Evolutionary conservation across 2,797 vertebrate genomes (phyloP), one percentile per base, ranked within the genome.

Genomic region (Brachymystax lenok): DNA sequence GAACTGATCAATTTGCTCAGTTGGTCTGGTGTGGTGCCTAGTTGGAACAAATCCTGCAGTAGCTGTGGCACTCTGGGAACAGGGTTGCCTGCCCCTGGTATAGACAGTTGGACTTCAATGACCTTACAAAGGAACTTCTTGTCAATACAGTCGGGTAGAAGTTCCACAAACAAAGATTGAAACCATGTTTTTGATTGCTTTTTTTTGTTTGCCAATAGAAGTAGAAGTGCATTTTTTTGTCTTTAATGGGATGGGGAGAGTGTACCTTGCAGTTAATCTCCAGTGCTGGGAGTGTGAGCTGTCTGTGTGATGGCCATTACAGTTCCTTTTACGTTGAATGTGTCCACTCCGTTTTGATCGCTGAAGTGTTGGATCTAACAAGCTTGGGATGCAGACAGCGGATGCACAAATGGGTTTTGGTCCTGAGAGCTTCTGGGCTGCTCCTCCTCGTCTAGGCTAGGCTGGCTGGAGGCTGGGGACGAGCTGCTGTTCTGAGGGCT

Each of bases 311-410:
- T 92, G 91, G 92, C 91, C 91, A 94, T 94, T 92, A 94, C 85
- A 89, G 87, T 88, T 90, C 82, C 84, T 87, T 86, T 88, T 87
- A 86, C 88, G 89, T 88, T 86, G 81, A 82, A 75, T 87, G 87
- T 81, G 76, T 91, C 87, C 67, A 71, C 90, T 92, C 91, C 89
- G 35, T 83, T 82, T 90, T 92, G 92, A 93, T 92, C 92, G 90
- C 86, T 90, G 88, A 91, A 94, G 92, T 94, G 93, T 94, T 91
- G 90, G 90, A 93, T 91, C 93, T 94, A 94, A 94, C 93, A 94
- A 94, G 92, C 92, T 90, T 81, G 87, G 89, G 90, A 91, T 91
- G 92, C 89, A 93, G 91, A 92, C 91, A 89, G 91, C 76, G 79
- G 88, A 93, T 88, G 90, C 89, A 94, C 93, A 94, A 93, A 94